Evolutionary conservation across 2,888 invertebrate species (phyloP), one percentile per base, ranked within the genome.

Genomic region (Microchrysa polita): DNA sequence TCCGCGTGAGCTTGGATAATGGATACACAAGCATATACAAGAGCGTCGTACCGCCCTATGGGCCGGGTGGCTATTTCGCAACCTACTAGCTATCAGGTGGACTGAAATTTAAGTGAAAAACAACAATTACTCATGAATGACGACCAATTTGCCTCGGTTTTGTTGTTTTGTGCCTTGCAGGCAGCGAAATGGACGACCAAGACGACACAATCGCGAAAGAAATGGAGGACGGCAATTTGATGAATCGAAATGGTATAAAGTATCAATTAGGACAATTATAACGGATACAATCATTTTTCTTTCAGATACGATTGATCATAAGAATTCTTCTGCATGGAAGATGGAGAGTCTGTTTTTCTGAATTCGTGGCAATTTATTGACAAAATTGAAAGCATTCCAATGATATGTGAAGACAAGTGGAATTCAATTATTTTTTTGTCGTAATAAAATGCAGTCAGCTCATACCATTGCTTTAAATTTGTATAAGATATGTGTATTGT

Each of bases 91-190:
- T 69, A 5, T 57, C 34, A 57, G 57, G 2, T 12, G 20, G 40
- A 20, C 67, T 53, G 23, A 67, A 55, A 18, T 23, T 40, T 40
- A 69, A 55, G 69, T 55, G 69, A 69, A 69, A 69, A 69, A 57
- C 57, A 69, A 57, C 57, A 69, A 69, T 57, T 69, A 57, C 69
- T 67, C 53, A n/a, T 12, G 55, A 57, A n/a, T 12, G 55, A 57
- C 20, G 69, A 55, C 55, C 57, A 69, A 57, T 69, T 69, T 42
- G 12, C 27, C 53, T 53, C n/a, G n/a, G n/a, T n/a, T n/a, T n/a
- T n/a, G n/a, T n/a, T n/a, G n/a, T n/a, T 9, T 57, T 69, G 2
- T 69, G 69, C 69, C 57, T 69, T 69, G 12, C 2, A 57, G 69
- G 55, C 53, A 53, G 16, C 16, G 67, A 34, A 27, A 34, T 34